Evolutionary conservation across 2,888 invertebrate species (phyloP), one percentile per base, ranked within the genome.

Genomic region (Philereme transversata): DNA sequence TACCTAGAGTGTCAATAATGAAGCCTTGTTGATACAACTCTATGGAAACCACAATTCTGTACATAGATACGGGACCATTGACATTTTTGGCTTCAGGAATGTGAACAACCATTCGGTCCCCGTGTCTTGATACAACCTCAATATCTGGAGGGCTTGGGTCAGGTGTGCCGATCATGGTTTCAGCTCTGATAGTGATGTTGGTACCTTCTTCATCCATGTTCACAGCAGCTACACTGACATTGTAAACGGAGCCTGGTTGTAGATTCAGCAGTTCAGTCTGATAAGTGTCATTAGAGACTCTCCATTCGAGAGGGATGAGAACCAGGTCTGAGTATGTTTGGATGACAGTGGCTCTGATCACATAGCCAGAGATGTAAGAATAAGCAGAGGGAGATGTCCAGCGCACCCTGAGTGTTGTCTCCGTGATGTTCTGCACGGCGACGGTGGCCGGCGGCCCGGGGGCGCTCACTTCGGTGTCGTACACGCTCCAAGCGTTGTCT

Each of bases 31-130:
- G 94, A 68, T 92, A 93, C 57, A 94, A 92, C 55, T 95, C 94
- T 69, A 95, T 94, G 36, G 96, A 94, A 0, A 97, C 94, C 45
- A 97, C 94, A 44, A 98, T 88, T 74, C 95, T 93, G 74, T 97
- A 96, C 71, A 94, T 93, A 10, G 94, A 94, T 0, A 97, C 92
- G 0, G 97, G 97, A 0, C 97, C 97, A 78, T 96, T 96, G 47
- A 95, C 94, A 82, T 97, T 96, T 53, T 88, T 92, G 0, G 95
- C 95, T 66, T 95, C 93, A 7, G 94, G 93, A 38, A 98, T 91
- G 69, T 94, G 93, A 5, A 98, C 93, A 0, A 93, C 93, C 76
- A 97, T 94, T 55, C 94, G 94, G 8, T 93, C 93, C 5, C 94
- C 94, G 11, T 92, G 93, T 62, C 93, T 93, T 50, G 93, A 93